A percentile compares a stretch with the other conserved stretches of the same genome.
Evolutionary conservation across 2,888 invertebrate species (phyloP).

Genomic region (Melinopterus prodromus): DNA sequence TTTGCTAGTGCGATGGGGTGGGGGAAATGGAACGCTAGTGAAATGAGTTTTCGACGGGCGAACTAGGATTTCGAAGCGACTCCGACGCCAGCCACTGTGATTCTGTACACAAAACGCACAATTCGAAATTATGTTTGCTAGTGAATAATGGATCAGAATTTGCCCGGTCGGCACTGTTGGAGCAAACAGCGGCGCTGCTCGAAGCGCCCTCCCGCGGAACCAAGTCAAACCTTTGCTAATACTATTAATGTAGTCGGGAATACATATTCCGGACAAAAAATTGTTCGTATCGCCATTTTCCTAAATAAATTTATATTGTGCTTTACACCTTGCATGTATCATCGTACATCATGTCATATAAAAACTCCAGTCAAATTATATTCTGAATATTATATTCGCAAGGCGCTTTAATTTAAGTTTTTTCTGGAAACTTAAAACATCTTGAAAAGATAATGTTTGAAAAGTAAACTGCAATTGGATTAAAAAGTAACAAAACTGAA

Average conservation of each 20-base stretch:
- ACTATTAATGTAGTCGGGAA: neutral
- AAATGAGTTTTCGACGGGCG: neutral
- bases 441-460: too few species aligned
- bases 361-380: too few species aligned
- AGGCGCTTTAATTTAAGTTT: too few species aligned
- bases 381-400: too few species aligned
- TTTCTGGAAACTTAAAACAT: too few species aligned
- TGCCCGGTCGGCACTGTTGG: neutral
- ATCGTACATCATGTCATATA: too few species aligned
- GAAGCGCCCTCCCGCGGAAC: neutral
- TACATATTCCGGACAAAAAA: neutral
- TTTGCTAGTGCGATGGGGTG: neutral
- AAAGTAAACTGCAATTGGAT: too few species aligned
- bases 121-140: neutral
- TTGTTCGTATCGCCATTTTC: too few species aligned
- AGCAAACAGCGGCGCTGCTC: neutral
- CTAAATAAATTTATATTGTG: too few species aligned
- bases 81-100: neutral
- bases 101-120: constrained; percentile 4
- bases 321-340: too few species aligned
- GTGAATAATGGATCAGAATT: constrained; percentile 4
- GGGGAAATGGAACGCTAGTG: neutral
- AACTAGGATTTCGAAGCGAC: neutral
- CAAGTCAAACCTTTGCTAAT: neutral
- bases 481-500: too few species aligned